These are phyloP conservation scores for Deroptyus accipitrinus DNA, from an alignment of 2,113 vertebrate species.

Conservation along the genomic window DNA sequence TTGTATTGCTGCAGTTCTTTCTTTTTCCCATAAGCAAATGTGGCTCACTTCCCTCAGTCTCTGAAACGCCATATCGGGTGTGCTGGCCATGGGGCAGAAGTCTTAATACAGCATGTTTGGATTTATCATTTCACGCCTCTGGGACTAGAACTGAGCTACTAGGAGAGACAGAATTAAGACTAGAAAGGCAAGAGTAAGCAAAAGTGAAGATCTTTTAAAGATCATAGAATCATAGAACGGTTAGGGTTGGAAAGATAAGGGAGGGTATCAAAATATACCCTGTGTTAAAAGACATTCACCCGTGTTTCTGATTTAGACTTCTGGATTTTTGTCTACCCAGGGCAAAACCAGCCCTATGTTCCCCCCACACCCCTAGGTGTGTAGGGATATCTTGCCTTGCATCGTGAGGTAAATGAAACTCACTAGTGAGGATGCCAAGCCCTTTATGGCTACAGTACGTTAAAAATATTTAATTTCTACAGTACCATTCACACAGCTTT, in stretches of 20 bases:
- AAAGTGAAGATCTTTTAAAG: not conserved
- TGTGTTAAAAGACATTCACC: not conserved
- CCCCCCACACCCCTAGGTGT: accelerated
- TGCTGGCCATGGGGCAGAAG: not conserved
- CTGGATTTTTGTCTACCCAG: not conserved
- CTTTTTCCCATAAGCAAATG: not conserved
- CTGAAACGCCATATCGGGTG: not conserved
- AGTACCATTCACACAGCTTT: not conserved
- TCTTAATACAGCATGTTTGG: conserved; percentile 16
- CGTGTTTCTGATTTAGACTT: not conserved
- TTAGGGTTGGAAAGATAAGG: not conserved
- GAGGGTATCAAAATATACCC: not conserved
- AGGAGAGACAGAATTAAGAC: not conserved
- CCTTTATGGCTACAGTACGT: not conserved
- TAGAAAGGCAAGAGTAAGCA: not conserved
- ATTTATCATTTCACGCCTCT: conserved; percentile 22
- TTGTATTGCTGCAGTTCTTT: conserved; percentile 16
- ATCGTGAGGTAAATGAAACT: not conserved
- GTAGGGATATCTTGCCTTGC: not conserved
- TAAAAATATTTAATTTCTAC: not conserved
- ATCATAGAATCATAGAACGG: not conserved
- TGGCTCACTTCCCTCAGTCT: conserved; percentile 27
- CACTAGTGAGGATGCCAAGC: not conserved
- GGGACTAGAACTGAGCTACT: not conserved
- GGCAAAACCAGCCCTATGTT: not conserved